Conservation (phyloP, 30 jellyfish, hydroid and myxozoan genomes). For the Hydractinia echinata region DNA sequence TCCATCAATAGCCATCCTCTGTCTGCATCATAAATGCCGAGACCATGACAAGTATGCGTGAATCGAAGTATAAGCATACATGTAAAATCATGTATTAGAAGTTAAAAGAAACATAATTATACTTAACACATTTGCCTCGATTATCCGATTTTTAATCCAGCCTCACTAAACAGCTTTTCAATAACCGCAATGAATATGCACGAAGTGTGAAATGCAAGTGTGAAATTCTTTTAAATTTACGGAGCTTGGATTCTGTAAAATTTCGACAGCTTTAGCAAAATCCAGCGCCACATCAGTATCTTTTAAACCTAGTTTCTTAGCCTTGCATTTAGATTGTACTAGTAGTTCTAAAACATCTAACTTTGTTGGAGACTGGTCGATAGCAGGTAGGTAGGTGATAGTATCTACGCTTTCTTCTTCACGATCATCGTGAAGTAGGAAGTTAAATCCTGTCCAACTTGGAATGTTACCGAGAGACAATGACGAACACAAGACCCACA, state of each 20-base stretch:
- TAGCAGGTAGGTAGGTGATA: background rate
- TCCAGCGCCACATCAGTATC: conserved; percentile 39
- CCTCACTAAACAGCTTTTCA: too few species aligned
- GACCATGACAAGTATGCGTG: too few species aligned
- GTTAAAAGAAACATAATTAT: background rate
- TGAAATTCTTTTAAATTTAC: conserved; percentile 33
- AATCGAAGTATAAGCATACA: too few species aligned
- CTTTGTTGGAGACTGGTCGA: conserved; percentile 23
- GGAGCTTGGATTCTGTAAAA: conserved; percentile 28
- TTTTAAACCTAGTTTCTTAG: conserved; percentile 23
- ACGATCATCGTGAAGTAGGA: background rate
- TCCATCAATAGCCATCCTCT: too few species aligned
- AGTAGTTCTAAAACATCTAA: conserved; percentile 10
- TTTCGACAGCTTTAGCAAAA: conserved; percentile 46
- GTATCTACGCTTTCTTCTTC: background rate
- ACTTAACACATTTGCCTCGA: too few species aligned
- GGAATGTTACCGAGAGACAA: background rate
- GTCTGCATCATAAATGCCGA: too few species aligned
- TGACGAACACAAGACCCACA: too few species aligned
- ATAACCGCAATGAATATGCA: conserved; percentile 33
- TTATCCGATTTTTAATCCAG: too few species aligned
- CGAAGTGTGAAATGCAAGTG: conserved; percentile 34
- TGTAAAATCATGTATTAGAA: too few species aligned
- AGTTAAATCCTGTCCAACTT: conserved; percentile 25
- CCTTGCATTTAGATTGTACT: conserved; percentile 23